Evolutionary conservation across 1,140 invertebrate species (phyloP), one percentile per base, ranked within the genome.

Genomic region (Mizuhopecten yessoensis): DNA sequence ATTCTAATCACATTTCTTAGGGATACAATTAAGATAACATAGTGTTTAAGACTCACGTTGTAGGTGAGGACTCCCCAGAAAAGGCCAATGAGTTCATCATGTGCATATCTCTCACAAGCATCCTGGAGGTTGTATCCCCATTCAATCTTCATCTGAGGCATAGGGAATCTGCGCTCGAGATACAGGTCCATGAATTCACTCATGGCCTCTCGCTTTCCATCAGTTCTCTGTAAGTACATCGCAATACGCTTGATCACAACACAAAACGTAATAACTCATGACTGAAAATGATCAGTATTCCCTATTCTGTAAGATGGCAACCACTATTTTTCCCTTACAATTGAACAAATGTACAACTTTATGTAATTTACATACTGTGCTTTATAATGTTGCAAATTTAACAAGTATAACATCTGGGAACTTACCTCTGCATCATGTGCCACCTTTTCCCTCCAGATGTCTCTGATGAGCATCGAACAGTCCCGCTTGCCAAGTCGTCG

Each of bases 61-160:
- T 92, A 94, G 90, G 89, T 95, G 11, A 96, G 91, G 0, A 96
- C 92, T 34, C 91, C 93, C 92, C 92, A 94, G 92, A 96, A 96
- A 5, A 95, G 90, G 13, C 95, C 95, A 36, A 96, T 94, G 75
- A 94, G 91, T 23, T 95, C 94, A 94, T 96, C 95, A 90, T 95
- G 93, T n/a, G 93, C 75, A 90, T 95, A 96, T 90, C 95, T 92
- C 88, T 95, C 94, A 90, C 95, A 96, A 13, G 96, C 96, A 92
- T 96, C 96, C 17, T 96, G 93, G n/a, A 96, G 93, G 88, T 96
- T 96, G 92, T 96, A 96, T 9, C 94, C 96, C 96, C 96, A 96
- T 90, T 96, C 96, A 9, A 94, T 89, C 34, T 95, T 94, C 94
- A 96, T 95, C 91, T 95, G 94, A 34, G 95, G 94, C 90, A 96